Percentiles rank a stretch among this genome's conserved stretches.
Evolutionary conservation across 2,113 vertebrate genomes (phyloP).

Genomic region (Candoia aspera): DNA sequence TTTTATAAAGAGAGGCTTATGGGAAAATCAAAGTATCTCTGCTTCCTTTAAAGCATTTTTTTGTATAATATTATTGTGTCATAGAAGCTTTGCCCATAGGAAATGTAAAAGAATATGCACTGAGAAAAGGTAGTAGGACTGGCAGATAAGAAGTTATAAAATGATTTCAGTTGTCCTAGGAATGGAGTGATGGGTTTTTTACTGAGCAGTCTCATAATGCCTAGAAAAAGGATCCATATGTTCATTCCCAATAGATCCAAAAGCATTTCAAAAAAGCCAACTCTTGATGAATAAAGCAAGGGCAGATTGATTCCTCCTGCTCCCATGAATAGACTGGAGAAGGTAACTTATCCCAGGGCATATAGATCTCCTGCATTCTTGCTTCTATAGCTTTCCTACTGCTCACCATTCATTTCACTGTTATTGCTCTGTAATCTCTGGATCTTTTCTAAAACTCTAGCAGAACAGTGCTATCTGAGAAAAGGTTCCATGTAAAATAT

Average conservation of each 20-base stretch:
- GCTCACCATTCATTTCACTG: not conserved
- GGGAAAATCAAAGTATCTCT: not conserved
- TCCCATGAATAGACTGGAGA: not conserved
- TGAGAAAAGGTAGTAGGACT: not conserved
- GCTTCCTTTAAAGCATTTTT: slow-evolving; percentile 1
- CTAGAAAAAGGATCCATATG: not conserved
- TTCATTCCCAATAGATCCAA: not conserved
- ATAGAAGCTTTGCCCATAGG: not conserved
- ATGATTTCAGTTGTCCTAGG: not conserved
- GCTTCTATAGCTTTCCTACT: not conserved
- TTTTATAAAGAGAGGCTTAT: slow-evolving; percentile 13
- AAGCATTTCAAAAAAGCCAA: not conserved
- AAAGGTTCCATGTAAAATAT: not conserved
- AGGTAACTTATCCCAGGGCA: not conserved
- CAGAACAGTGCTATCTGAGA: not conserved
- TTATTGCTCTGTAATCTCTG: not conserved
- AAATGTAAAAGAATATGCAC: not conserved
- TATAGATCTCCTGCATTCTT: not conserved
- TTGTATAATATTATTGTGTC: slow-evolving; percentile 2
- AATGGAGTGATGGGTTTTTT: not conserved
- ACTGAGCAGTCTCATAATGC: not conserved
- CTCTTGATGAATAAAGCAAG: not conserved
- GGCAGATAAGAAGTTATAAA: not conserved
- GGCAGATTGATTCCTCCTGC: not conserved
- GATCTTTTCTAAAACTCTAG: not conserved